Evolutionary conservation across 2,888 invertebrate species (phyloP), one percentile per base, ranked within the genome.

Genomic region (Heteropelma amictum): DNA sequence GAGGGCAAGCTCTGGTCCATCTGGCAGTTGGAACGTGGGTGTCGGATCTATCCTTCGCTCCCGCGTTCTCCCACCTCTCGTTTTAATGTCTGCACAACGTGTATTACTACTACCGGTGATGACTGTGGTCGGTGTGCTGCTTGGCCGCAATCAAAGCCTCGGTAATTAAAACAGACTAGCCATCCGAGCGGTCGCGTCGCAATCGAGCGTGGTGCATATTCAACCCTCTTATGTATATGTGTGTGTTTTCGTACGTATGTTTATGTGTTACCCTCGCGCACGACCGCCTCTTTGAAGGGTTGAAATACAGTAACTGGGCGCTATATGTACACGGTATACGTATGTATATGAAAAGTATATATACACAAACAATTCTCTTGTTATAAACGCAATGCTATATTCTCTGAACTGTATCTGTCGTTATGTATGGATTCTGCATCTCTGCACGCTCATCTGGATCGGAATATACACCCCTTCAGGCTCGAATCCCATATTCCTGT

Each of bases 131-230:
- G 47, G 47, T 61, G 47, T 47, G 58, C 68, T 65, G 45, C 69
- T 58, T 64, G 68, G 72, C 70, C 77, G 74, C 79, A 80, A 78
- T 80, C 79, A 77, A 79, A 77, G 78, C 75, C 64, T 72, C 70
- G 69, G 79, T 77, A 79, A 80, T 80, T 79, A 79, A 79, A 80
- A 77, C 77, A 60, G 77, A 71, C 73, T 45, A 60, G 72, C 64
- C 74, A 61, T 65, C 70, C 71, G 74, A 77, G 69, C 51, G 69
- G 73, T 72, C 64, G n/a, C 38, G 70, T 77, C 73, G 77, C 76
- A 78, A 78, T 79, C 76, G 70, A 80, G 77, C 76, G 76, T 73
- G 71, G 45, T 74, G 61, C 56, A 67, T 76, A 71, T 61, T 67
- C 69, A 35, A 8, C 54, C 54, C 56, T 28, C 40, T 28, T 26